A percentile compares a stretch with the other conserved stretches of the same genome.
Conservation (phyloP, 64 coral and sea anemone species). For the Montipora foliosa region DNA sequence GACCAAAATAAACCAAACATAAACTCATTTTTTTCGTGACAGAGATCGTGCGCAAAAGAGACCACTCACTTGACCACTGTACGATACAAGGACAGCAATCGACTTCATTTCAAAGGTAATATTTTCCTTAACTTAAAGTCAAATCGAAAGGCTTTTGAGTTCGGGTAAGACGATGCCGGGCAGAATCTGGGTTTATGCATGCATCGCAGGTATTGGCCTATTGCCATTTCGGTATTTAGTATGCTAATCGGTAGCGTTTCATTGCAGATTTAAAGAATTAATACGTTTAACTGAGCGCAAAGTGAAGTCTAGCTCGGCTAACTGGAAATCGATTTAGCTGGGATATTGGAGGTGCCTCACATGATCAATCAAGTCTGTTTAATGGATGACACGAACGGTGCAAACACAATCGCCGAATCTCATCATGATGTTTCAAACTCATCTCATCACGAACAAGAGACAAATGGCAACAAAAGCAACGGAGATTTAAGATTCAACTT, state of each 20-base stretch:
- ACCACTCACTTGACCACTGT: no score
- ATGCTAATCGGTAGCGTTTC: background rate
- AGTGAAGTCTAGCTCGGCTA: background rate
- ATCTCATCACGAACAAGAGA: background rate
- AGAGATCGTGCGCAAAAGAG: background rate
- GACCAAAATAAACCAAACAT: constrained; percentile 5
- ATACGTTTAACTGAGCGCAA: background rate
- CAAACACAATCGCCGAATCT: background rate
- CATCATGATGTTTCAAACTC: background rate
- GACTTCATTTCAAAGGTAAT: background rate
- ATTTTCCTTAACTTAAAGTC: background rate
- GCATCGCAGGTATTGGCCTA: background rate
- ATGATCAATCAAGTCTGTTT: background rate
- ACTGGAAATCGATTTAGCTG: background rate
- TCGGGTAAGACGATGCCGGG: background rate
- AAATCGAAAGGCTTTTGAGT: background rate
- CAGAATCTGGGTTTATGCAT: background rate
- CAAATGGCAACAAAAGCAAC: background rate
- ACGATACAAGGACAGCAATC: background rate
- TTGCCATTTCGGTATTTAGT: background rate
- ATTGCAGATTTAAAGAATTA: background rate
- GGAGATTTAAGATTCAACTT: background rate
- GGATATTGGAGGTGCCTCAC: background rate
- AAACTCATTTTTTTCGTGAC: constrained; percentile 28
- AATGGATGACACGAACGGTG: background rate